A percentile compares a stretch with the other conserved stretches of the same genome.
Conservation (phyloP, 2,113 vertebrate species). For the Callospermophilus lateralis region DNA sequence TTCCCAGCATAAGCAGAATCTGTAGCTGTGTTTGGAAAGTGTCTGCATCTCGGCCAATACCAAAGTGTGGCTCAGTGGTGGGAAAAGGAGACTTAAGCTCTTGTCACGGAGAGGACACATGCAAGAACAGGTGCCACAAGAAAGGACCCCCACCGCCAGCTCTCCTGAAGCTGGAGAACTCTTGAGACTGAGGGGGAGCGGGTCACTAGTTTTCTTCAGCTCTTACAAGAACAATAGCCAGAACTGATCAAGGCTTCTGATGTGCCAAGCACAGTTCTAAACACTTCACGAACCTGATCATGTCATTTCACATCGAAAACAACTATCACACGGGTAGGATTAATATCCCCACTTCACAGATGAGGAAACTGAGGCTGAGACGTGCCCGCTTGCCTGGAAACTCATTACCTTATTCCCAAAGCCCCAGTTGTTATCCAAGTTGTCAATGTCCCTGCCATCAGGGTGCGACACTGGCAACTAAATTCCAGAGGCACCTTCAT, state of each 20-base stretch:
- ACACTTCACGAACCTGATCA: not conserved
- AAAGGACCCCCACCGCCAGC: not conserved
- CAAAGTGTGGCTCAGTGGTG: not conserved
- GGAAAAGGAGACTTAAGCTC: not conserved
- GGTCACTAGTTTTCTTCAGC: not conserved
- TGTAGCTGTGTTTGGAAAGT: conserved; percentile 5
- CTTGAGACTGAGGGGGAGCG: not conserved
- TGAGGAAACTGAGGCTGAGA: conserved; percentile 50
- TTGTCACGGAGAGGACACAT: not conserved
- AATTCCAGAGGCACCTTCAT: not conserved
- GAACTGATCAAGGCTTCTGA: conserved; percentile 17
- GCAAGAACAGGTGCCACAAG: not conserved
- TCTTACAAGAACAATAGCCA: conserved; percentile 50
- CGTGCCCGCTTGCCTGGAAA: not conserved
- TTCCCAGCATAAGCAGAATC: not conserved
- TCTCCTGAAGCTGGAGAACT: conserved; percentile 1
- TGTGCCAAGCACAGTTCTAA: conserved; percentile 29
- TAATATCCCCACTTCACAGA: conserved; percentile 54
- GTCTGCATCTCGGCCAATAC: not conserved
- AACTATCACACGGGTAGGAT: conserved; percentile 2
- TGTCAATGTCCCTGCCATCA: not conserved
- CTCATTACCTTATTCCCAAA: not conserved
- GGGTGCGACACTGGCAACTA: not conserved
- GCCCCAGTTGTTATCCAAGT: not conserved
- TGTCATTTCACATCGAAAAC: conserved; percentile 33